These are phyloP conservation scores for Octodonta nipae DNA, from an alignment of 2,888 invertebrate genomes.

Conservation along the genomic window DNA sequence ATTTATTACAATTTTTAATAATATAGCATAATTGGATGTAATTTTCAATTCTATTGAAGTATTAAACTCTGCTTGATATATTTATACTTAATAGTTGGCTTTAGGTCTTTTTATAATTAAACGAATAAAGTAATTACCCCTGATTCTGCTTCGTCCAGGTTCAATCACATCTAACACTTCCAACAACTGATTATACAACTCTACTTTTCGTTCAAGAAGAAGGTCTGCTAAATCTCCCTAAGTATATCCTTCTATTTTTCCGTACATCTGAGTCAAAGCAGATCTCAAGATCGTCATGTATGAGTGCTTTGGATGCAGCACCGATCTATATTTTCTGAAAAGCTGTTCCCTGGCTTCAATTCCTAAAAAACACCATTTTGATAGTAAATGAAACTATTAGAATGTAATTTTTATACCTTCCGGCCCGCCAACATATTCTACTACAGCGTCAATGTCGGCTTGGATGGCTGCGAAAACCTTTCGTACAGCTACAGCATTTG, in stretches of 20 bases:
- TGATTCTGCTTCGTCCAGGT: constrained; percentile 63
- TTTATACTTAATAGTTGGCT: too few relatives aligned
- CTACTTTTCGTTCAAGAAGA: constrained; percentile 59
- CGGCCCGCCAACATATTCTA: constrained; percentile 45
- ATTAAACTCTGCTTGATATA: too few relatives aligned
- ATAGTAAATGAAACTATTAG: too few relatives aligned
- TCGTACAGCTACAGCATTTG: constrained; percentile 45
- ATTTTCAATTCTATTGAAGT: too few relatives aligned
- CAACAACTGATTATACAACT: constrained; percentile 56
- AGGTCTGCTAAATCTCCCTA: constrained; percentile 60
- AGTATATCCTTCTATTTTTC: constrained; percentile 56
- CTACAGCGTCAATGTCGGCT: constrained; percentile 49
- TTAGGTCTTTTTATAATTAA: too few relatives aligned
- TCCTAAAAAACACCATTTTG: constrained; percentile 8
- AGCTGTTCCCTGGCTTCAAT: constrained; percentile 51
- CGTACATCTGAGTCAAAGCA: constrained; percentile 64
- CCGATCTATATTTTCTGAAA: constrained; percentile 33
- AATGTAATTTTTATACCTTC: too few relatives aligned
- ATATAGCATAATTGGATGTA: too few relatives aligned
- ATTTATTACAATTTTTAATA: too few relatives aligned
- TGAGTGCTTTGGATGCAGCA: constrained; percentile 66
- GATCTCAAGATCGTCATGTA: constrained; percentile 54
- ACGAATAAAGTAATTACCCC: constrained; percentile 47
- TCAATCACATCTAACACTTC: constrained; percentile 57
- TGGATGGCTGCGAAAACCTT: constrained; percentile 52